Conservation (phyloP, 2,797 vertebrate genomes). For the Falco concolor region DNA sequence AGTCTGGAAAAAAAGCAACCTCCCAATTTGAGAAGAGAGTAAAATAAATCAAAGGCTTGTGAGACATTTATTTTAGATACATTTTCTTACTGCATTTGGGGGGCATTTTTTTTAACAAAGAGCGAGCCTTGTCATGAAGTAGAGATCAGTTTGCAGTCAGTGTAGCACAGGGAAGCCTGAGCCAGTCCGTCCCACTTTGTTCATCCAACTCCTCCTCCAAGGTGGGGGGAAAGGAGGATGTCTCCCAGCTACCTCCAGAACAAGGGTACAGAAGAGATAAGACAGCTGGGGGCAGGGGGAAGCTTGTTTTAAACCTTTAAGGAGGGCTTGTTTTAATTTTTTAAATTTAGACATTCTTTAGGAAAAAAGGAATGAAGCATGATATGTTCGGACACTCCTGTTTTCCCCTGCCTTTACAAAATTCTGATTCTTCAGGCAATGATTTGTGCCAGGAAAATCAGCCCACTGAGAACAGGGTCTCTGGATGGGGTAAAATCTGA, state of each 20-base stretch:
- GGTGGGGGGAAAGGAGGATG: neutral
- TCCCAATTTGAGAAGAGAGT: neutral
- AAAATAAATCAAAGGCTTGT: neutral
- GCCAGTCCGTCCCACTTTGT: neutral
- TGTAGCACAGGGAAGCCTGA: neutral
- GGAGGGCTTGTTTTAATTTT: neutral
- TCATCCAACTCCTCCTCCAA: neutral
- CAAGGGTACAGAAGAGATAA: neutral
- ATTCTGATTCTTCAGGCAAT: neutral
- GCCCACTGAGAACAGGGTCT: neutral
- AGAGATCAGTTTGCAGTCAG: neutral
- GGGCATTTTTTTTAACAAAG: neutral
- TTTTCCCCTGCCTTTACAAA: neutral
- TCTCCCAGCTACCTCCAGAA: neutral
- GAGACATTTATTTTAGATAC: neutral
- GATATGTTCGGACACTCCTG: neutral
- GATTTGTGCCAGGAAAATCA: conserved; percentile 23
- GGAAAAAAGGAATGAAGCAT: neutral
- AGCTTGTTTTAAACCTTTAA: neutral
- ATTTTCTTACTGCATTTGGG: neutral
- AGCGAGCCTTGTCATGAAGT: neutral
- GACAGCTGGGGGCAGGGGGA: neutral
- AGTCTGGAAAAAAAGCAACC: neutral
- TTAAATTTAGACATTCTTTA: neutral
- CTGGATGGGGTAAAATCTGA: neutral